These are phyloP conservation scores for Maconellicoccus hirsutus DNA, from an alignment of 1,140 invertebrate species.

Conservation along the genomic window DNA sequence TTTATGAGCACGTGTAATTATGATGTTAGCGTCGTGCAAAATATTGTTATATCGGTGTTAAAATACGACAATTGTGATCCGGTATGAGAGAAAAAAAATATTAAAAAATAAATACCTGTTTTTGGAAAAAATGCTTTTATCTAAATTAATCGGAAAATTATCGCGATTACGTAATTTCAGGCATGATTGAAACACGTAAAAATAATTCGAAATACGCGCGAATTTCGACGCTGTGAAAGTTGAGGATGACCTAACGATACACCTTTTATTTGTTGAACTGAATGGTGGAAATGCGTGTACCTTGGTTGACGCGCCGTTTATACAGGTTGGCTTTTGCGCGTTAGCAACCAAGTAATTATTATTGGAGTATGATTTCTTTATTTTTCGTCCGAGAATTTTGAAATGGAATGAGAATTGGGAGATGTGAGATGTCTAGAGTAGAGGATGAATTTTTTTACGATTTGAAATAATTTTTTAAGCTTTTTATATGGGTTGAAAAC, in stretches of 20 bases:
- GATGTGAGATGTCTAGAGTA: too few species aligned
- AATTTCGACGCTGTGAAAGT: not conserved
- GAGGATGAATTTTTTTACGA: too few species aligned
- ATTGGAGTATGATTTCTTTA: too few species aligned
- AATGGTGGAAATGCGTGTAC: not conserved
- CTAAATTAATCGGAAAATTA: not conserved
- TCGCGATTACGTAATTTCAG: not conserved
- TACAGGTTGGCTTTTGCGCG: conserved; percentile 6
- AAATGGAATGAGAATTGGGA: too few species aligned
- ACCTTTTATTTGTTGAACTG: not conserved
- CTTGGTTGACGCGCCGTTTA: not conserved
- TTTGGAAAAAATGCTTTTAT: not conserved
- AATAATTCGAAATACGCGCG: not conserved
- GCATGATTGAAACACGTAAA: not conserved
- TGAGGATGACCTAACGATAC: not conserved
- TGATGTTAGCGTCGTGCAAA: too few species aligned
- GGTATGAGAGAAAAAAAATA: not conserved
- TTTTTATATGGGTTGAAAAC: too few species aligned
- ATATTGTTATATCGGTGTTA: too few species aligned
- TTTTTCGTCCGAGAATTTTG: too few species aligned
- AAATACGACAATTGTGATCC: too few species aligned
- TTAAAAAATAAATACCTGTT: not conserved
- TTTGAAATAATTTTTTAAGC: too few species aligned
- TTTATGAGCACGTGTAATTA: too few species aligned
- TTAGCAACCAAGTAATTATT: not conserved